A percentile compares a stretch with the other conserved stretches of the same genome.
Evolutionary conservation across 2,888 invertebrate genomes (phyloP).

Genomic region (Drosophila cracens): DNA sequence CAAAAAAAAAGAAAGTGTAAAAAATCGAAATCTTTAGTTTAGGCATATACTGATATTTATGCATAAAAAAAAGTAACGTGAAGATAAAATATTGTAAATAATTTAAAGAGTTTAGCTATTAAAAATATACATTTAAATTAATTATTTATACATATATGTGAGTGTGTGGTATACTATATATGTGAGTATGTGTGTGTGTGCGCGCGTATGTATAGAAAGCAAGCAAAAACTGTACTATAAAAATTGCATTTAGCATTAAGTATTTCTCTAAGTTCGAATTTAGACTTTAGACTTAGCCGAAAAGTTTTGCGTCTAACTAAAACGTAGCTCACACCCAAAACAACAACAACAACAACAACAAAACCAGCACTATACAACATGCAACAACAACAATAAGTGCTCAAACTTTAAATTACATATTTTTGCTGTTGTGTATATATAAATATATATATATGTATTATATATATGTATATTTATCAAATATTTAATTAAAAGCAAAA

Average conservation of each 20-base stretch:
- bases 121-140: slow-evolving; percentile 61
- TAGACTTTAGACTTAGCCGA: slow-evolving; percentile 64
- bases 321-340: slow-evolving; percentile 35
- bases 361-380: slow-evolving; percentile 38
- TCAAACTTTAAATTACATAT: slow-evolving; percentile 51
- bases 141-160: slow-evolving; percentile 40
- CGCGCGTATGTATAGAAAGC: slow-evolving; percentile 42
- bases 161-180: slow-evolving; percentile 9
- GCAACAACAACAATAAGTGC: slow-evolving; percentile 49
- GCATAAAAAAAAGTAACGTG: slow-evolving; percentile 32
- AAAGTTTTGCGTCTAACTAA: slow-evolving; percentile 46
- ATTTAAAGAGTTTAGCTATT: slow-evolving; percentile 45
- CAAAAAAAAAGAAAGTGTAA: slow-evolving; percentile 67
- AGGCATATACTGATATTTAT: slow-evolving; percentile 46
- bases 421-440: slow-evolving; percentile 71
- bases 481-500: slow-evolving; percentile 53
- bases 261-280: slow-evolving; percentile 70
- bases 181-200: slow-evolving; percentile 1
- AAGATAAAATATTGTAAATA: slow-evolving; percentile 62
- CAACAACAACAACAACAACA: slow-evolving; percentile 42
- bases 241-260: slow-evolving; percentile 70
- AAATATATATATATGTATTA: slow-evolving; percentile 27
- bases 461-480: slow-evolving; percentile 27
- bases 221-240: slow-evolving; percentile 69
- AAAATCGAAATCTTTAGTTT: slow-evolving; percentile 42